Evolutionary conservation across 2,113 vertebrate species (phyloP).

Genomic region (Aplodontia rufa): DNA sequence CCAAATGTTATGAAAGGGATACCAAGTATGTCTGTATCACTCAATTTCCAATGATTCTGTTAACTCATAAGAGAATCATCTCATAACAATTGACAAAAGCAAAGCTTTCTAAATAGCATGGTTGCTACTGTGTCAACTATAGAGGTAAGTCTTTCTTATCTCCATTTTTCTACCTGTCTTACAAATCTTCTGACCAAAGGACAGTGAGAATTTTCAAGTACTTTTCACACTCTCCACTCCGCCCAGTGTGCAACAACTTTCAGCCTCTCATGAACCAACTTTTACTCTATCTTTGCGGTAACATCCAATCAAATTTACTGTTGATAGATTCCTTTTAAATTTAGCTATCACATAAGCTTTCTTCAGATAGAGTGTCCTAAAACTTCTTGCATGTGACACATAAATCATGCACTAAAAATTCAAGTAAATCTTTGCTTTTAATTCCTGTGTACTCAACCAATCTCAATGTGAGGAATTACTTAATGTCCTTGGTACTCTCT

Average conservation of each 20-base stretch:
- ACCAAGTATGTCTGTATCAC: not conserved
- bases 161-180: not conserved
- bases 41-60: not conserved
- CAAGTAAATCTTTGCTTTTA: not conserved
- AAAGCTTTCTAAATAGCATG: not conserved
- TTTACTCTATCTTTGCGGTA: not conserved
- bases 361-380: not conserved
- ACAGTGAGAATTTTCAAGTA: not conserved
- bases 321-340: not conserved
- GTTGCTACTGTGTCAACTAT: not conserved
- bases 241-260: rapidly evolving
- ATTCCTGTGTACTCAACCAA: not conserved
- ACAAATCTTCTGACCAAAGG: not conserved
- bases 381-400: not conserved
- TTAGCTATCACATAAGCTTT: not conserved
- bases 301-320: not conserved
- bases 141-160: not conserved
- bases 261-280: not conserved
- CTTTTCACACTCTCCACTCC: not conserved
- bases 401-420: not conserved
- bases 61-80: not conserved
- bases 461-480: not conserved
- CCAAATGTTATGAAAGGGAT: not conserved
- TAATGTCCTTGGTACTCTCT: not conserved
- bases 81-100: not conserved